Conservation (phyloP, 1,140 invertebrate genomes). For the Danaus plexippus region DNA sequence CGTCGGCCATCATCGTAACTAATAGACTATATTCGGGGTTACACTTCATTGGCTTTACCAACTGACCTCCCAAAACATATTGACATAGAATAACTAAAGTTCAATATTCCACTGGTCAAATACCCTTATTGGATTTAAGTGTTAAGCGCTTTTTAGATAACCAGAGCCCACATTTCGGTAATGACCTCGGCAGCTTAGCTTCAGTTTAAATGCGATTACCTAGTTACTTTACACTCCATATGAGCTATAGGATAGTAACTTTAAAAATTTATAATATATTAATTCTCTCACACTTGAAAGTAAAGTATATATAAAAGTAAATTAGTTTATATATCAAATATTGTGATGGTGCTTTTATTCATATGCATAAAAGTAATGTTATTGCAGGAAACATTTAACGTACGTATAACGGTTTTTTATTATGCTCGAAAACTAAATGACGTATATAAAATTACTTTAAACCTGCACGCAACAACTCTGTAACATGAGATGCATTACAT, state of each 20-base stretch:
- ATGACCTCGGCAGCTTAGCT: slow-evolving; percentile 20
- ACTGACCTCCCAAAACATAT: slow-evolving; percentile 57
- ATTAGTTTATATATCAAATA: no score
- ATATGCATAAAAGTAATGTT: no score
- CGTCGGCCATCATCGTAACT: slow-evolving; percentile 54
- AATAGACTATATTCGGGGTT: slow-evolving; percentile 60
- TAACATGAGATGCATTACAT: slow-evolving; percentile 8
- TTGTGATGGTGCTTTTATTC: no score
- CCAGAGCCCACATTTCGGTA: slow-evolving; percentile 8
- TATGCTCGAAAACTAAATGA: no score
- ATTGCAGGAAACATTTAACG: no score
- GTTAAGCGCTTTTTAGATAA: slow-evolving; percentile 31
- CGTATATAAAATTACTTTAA: slow-evolving; percentile 14
- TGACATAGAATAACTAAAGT: slow-evolving; percentile 57
- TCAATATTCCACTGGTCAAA: slow-evolving; percentile 56
- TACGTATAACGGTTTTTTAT: no score
- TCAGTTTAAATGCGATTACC: slow-evolving; percentile 15
- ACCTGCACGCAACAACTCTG: slow-evolving; percentile 16
- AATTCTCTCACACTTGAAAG: no score
- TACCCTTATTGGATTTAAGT: slow-evolving; percentile 53
- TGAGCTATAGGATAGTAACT: neutral
- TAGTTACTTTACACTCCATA: slow-evolving; percentile 4
- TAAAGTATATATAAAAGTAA: no score
- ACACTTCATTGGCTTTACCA: slow-evolving; percentile 65
- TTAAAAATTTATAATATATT: no score